Evolutionary conservation across 2,113 vertebrate genomes (phyloP).

Genomic region (Notothenia coriiceps): DNA sequence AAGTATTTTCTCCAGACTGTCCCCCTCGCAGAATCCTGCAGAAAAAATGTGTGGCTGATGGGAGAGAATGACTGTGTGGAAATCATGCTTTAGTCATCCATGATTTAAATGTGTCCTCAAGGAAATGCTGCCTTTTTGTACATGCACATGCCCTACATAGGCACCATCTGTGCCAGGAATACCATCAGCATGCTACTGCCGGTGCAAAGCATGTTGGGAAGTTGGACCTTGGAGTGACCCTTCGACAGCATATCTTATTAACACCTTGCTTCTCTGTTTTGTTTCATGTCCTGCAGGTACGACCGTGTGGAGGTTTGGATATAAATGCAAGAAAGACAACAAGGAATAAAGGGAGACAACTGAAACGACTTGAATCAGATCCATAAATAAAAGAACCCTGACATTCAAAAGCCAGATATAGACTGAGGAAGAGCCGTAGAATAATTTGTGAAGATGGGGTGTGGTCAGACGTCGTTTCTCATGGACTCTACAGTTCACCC

Average conservation of each 20-base stretch:
- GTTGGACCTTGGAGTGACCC: conserved; percentile 37
- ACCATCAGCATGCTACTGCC: conserved; percentile 14
- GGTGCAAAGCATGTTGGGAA: conserved; percentile 42
- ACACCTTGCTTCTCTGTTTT: conserved; percentile 28
- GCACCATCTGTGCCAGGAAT: conserved; percentile 51
- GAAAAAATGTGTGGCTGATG: conserved; percentile 16
- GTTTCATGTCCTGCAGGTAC: conserved; percentile 55
- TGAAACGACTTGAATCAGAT: conserved; percentile 1
- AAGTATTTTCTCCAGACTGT: conserved; percentile 1
- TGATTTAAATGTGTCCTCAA: conserved; percentile 66
- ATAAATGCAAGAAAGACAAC: conserved; percentile 4
- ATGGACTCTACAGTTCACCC: conserved; percentile 49
- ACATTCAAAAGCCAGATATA: conserved; percentile 21
- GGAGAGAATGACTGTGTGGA: conserved; percentile 14
- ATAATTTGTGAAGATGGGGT: conserved; percentile 61
- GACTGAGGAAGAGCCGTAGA: conserved; percentile 19
- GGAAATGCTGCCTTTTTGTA: conserved; percentile 58
- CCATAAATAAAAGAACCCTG: conserved; percentile 33
- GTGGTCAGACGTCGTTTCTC: conserved; percentile 42
- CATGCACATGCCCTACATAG: conserved; percentile 62
- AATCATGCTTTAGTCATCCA: conserved; percentile 53
- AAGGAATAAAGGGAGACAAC: conserved; percentile 49
- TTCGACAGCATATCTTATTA: conserved; percentile 15
- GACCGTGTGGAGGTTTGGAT: conserved; percentile 39
- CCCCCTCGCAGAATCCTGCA: conserved; percentile 11